Evolutionary conservation across 2,113 vertebrate species (phyloP), one percentile per base, ranked within the genome.

Genomic region (Pollachius pollachius): DNA sequence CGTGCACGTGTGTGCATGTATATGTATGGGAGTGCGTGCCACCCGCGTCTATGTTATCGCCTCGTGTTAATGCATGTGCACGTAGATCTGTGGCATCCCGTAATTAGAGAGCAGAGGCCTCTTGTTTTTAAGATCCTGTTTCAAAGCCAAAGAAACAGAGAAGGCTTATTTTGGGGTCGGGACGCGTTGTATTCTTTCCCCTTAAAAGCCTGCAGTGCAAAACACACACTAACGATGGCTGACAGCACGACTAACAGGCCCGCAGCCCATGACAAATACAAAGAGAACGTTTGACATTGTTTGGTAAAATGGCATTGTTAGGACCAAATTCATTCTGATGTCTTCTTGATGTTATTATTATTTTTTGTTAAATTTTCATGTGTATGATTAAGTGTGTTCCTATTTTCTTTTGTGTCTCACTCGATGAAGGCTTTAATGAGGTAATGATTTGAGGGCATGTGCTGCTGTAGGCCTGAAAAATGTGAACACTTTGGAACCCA

Each of bases 111-210:
- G 83, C 73, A 74, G 82, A 75, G 77, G 66, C 82, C 81, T 88
- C 78, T 84, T 87, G 84, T 90, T 91, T 91, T 88, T 82, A 91
- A 89, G 85, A 90, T 87, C 78, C 79, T 75, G 68, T 90, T 89
- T 88, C 79, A 90, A 90, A 91, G 86, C 78, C 62, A 72, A 78
- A 72, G 78, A 86, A 73, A 84, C 77, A 76, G 78, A 79, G 77
- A 86, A 72, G 74, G 83, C 85, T 85, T 89, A 89, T 91, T 90
- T 86, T 88, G 78, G 75, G 84, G 86, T 56, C 74, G 27, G 78
- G 58, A 59, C 67, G 34, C 68, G 66, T 64, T 75, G 65, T 16
- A 48, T 70, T 68, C 71, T 67, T 54, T 25, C 23, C 23, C 23
- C 23, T 12, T 21, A 19, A 52, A 5, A 11, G 52, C 23, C 54